Evolutionary conservation across 2,113 vertebrate genomes (phyloP).

Genomic region (Nibea albiflora): DNA sequence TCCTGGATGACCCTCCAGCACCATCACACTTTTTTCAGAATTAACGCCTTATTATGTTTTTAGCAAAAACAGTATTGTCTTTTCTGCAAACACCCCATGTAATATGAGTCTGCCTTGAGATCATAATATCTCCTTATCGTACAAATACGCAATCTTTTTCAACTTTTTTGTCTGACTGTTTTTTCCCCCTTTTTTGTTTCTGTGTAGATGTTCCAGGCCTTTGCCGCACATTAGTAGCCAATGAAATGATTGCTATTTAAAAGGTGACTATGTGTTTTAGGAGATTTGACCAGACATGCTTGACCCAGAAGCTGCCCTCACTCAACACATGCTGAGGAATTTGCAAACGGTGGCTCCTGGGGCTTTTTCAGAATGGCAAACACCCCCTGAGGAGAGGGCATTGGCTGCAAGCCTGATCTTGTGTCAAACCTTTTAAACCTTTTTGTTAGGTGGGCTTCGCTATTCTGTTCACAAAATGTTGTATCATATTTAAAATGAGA

Average conservation of each 20-base stretch:
- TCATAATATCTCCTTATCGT: not conserved
- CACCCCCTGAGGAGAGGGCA: conserved; percentile 1
- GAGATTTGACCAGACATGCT: conserved; percentile 36
- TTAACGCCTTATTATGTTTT: not conserved
- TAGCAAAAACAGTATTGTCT: not conserved
- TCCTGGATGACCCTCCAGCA: not conserved
- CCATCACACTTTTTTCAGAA: not conserved
- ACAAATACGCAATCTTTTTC: not conserved
- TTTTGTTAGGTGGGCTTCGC: not conserved
- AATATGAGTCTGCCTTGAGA: not conserved
- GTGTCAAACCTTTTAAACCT: not conserved
- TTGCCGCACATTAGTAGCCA: not conserved
- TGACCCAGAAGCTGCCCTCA: conserved; percentile 20
- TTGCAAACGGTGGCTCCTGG: conserved; percentile 41
- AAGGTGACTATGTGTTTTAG: not conserved
- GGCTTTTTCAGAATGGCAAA: conserved; percentile 21
- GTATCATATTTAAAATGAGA: not conserved
- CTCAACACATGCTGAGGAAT: conserved; percentile 67
- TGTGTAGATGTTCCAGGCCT: not conserved
- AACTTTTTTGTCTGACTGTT: not conserved
- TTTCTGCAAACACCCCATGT: not conserved
- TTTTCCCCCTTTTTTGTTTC: no score
- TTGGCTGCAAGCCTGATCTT: not conserved
- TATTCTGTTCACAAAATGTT: not conserved
- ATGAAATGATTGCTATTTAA: not conserved